These are phyloP conservation scores for Gymnodraco acuticeps DNA, from an alignment of 2,797 vertebrate genomes.

Conservation along the genomic window DNA sequence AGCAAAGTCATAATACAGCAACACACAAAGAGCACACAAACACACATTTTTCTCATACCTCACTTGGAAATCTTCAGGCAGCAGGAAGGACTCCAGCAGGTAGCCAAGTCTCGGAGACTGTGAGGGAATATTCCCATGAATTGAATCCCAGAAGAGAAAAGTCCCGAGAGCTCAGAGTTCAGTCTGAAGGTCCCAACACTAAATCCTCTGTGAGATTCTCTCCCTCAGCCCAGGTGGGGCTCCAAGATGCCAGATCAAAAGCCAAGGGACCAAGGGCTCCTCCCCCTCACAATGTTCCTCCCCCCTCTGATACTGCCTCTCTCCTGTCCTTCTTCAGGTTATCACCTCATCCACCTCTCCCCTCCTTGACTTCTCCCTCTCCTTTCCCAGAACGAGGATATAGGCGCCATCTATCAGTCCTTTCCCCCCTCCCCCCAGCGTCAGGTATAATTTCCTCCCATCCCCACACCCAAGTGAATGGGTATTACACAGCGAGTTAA, in stretches of 20 bases:
- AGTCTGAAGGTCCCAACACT: constrained; percentile 54
- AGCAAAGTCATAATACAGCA: constrained; percentile 1
- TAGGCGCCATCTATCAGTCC: constrained; percentile 27
- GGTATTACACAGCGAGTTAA: constrained; percentile 52
- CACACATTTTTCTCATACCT: constrained; percentile 58
- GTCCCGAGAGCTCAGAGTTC: constrained; percentile 23
- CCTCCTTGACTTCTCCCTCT: constrained; percentile 14
- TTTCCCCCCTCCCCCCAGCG: neutral
- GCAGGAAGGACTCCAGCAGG: constrained; percentile 38
- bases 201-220: constrained; percentile 73
- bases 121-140: constrained; percentile 56
- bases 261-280: constrained; percentile 54
- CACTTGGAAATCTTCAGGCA: constrained; percentile 45
- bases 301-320: constrained; percentile 24
- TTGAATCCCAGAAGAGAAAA: constrained; percentile 38
- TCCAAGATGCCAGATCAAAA: constrained; percentile 58
- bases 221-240: constrained; percentile 68
- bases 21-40: constrained; percentile 9
- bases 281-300: constrained; percentile 49
- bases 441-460: constrained; percentile 28
- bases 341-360: constrained; percentile 1
- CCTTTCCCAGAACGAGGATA: constrained; percentile 39
- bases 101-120: constrained; percentile 25
- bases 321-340: constrained; percentile 7
- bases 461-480: constrained; percentile 28